Evolutionary conservation across 2,888 invertebrate species (phyloP).

Genomic region (Rhingia campestris): DNA sequence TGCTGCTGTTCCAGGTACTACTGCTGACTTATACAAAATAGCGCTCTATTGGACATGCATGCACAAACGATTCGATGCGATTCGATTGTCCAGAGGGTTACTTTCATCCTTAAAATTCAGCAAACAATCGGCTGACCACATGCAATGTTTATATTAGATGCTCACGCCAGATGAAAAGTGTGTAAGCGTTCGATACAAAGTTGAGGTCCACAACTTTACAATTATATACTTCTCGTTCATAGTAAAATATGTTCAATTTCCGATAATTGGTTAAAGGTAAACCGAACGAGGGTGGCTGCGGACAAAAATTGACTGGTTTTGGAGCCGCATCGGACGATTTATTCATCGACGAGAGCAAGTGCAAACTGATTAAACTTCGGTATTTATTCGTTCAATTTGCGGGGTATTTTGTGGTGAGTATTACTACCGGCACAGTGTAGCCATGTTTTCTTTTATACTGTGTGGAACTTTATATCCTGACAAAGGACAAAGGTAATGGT

Average conservation of each 20-base stretch:
- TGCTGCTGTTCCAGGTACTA: conserved; percentile 8
- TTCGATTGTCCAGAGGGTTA: not conserved
- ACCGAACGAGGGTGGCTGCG: conserved; percentile 4
- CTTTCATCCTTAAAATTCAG: conserved; percentile 46
- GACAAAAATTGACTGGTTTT: conserved; percentile 33
- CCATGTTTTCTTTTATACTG: not conserved
- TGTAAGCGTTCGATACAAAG: conserved; percentile 16
- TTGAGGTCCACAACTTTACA: conserved; percentile 33
- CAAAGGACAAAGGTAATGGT: conserved; percentile 37
- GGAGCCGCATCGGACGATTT: not conserved
- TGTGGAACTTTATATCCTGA: conserved; percentile 18
- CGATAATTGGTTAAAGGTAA: conserved; percentile 48
- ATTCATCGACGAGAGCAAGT: conserved; percentile 6
- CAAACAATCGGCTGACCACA: conserved; percentile 48
- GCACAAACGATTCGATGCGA: conserved; percentile 8
- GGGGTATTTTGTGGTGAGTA: conserved; percentile 31
- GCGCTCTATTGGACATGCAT: conserved; percentile 34
- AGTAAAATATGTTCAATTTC: conserved; percentile 49
- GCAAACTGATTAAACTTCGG: conserved; percentile 34
- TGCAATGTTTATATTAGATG: conserved; percentile 31
- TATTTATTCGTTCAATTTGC: conserved; percentile 44
- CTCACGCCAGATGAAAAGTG: conserved; percentile 26
- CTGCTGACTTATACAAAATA: conserved; percentile 22
- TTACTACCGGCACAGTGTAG: not conserved
- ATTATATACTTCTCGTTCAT: conserved; percentile 38